Percentiles rank a stretch among this genome's conserved stretches.
These are phyloP conservation scores for Mactra quadrangularis DNA, from an alignment of 1,140 invertebrate species.

Conservation along the genomic window DNA sequence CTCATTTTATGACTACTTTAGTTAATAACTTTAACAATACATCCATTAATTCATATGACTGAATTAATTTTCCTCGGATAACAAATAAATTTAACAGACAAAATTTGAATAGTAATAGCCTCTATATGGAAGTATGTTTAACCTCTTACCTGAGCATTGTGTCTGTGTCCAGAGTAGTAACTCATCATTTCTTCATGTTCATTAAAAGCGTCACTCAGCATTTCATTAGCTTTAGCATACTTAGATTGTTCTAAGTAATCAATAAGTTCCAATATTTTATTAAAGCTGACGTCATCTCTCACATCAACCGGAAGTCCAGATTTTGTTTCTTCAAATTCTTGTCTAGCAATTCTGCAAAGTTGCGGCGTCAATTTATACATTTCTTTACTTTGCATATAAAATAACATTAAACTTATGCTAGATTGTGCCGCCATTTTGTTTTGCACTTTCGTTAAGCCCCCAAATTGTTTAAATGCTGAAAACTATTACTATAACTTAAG, in stretches of 20 bases:
- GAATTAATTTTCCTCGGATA: too few relatives aligned
- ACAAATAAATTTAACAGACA: too few relatives aligned
- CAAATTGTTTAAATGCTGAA: too few relatives aligned
- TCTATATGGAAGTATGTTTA: too few relatives aligned
- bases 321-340: conserved; percentile 27
- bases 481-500: too few relatives aligned
- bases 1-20: too few relatives aligned
- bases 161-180: conserved; percentile 12
- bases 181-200: conserved; percentile 56
- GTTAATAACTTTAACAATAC: too few relatives aligned
- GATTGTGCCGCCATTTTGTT: conserved; percentile 43
- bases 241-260: conserved; percentile 47
- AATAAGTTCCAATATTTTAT: conserved; percentile 43
- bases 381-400: conserved; percentile 55
- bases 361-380: conserved; percentile 53
- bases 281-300: conserved; percentile 35
- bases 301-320: conserved; percentile 24
- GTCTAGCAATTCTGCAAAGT: conserved; percentile 39
- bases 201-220: conserved; percentile 50
- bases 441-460: too few relatives aligned
- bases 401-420: conserved; percentile 32
- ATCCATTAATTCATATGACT: too few relatives aligned
- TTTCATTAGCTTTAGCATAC: conserved; percentile 36
- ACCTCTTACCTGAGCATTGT: background rate
- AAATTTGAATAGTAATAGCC: too few relatives aligned